Evolutionary conservation across 2,888 invertebrate species (phyloP).

Genomic region (Miltochrista miniata): DNA sequence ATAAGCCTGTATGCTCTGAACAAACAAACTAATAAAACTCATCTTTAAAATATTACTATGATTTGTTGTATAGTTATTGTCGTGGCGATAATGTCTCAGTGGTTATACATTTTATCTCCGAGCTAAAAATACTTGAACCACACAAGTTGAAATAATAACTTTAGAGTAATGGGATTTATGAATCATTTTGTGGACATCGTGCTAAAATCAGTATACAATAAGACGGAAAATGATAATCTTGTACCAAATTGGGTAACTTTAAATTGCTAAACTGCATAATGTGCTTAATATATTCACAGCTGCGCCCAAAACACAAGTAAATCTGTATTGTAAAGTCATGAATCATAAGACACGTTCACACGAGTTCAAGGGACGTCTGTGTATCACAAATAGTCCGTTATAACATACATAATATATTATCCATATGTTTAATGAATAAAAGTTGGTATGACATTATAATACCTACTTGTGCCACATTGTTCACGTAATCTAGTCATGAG

Average conservation of each 20-base stretch:
- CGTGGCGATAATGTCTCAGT: slow-evolving; percentile 22
- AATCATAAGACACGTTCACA: slow-evolving; percentile 57
- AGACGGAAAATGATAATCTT: slow-evolving; percentile 33
- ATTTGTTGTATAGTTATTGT: slow-evolving; percentile 29
- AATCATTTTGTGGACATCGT: slow-evolving; percentile 18
- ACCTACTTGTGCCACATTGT: too few relatives aligned
- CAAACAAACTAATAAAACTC: slow-evolving; percentile 15
- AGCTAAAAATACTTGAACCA: slow-evolving; percentile 14
- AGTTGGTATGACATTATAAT: too few relatives aligned
- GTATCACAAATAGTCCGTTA: too few relatives aligned
- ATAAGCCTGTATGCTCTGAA: slow-evolving; percentile 13
- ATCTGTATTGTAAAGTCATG: slow-evolving; percentile 40
- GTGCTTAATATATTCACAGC: slow-evolving; percentile 41
- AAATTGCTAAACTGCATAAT: slow-evolving; percentile 26
- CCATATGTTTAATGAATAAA: too few relatives aligned
- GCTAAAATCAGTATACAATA: slow-evolving; percentile 24
- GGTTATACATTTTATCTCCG: slow-evolving; percentile 8
- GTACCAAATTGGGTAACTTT: slow-evolving; percentile 31
- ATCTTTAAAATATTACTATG: slow-evolving; percentile 16
- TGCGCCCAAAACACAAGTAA: slow-evolving; percentile 30
- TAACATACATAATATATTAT: too few relatives aligned
- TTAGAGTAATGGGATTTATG: slow-evolving; percentile 11
- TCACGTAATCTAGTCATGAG: too few relatives aligned
- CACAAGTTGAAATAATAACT: slow-evolving; percentile 16
- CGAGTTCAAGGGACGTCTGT: slow-evolving; percentile 32